A percentile compares a stretch with the other conserved stretches of the same genome.
phyloP scores from a whole-genome alignment of 2,113 vertebrate genomes.

The Poecilia latipinna region DNA sequence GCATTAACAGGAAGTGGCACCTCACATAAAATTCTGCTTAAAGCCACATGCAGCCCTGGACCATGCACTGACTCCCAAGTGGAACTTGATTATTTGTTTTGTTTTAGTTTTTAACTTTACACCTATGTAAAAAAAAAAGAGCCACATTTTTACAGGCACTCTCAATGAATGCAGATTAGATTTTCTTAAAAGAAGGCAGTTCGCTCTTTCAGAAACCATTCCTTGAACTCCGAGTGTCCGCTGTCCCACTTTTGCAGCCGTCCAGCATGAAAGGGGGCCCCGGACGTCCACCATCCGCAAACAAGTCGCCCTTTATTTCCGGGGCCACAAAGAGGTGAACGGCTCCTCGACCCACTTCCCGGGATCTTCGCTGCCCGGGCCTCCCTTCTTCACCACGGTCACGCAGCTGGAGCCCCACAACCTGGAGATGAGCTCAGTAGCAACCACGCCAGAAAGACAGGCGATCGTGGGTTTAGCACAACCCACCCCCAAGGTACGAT shows the following conservation, averaged over 20 bases:
- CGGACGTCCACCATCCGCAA: conserved; percentile 98
- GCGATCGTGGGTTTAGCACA: conserved; percentile 93
- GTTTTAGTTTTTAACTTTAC: background rate
- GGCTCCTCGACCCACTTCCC: conserved; percentile 89
- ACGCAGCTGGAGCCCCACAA: conserved; percentile 94
- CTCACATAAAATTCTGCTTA: background rate
- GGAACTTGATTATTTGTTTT: background rate
- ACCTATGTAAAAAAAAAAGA: conserved; percentile 2
- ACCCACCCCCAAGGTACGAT: conserved; percentile 93
- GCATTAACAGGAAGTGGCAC: background rate
- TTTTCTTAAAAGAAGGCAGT: conserved; percentile 1
- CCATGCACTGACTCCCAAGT: background rate
- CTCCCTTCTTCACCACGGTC: conserved; percentile 95
- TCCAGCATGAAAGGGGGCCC: conserved; percentile 96
- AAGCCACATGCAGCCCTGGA: background rate
- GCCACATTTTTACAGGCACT: too few species aligned
- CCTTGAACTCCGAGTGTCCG: conserved; percentile 18
- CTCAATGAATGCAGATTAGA: background rate
- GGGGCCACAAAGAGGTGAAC: conserved; percentile 96
- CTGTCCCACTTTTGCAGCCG: conserved; percentile 80
- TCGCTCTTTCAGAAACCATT: conserved; percentile 4
- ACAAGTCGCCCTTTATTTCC: conserved; percentile 98
- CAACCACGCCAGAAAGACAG: conserved; percentile 90
- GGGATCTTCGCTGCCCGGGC: conserved; percentile 85
- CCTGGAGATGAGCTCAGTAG: conserved; percentile 89